A percentile compares a stretch with the other conserved stretches of the same genome.
phyloP scores from a whole-genome alignment of 2,113 vertebrate species.

The Vicugna pacos region DNA sequence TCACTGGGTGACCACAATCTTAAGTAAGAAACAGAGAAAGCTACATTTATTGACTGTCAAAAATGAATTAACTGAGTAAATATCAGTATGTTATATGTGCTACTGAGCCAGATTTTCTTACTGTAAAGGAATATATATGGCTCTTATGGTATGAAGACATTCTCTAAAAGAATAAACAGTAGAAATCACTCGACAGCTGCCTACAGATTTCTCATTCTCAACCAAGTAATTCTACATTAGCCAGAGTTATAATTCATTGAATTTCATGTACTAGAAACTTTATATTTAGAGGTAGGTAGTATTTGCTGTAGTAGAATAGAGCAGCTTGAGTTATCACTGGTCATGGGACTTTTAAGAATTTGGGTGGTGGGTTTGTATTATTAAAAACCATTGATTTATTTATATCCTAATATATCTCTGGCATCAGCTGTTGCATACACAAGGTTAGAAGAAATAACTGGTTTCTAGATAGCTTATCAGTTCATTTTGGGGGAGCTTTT shows the following conservation, averaged over 20 bases:
- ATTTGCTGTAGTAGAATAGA: not conserved
- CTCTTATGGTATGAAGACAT: not conserved
- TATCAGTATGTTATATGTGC: not conserved
- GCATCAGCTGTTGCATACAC: not conserved
- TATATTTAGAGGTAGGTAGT: not conserved
- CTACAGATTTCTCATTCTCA: not conserved
- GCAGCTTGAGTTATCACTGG: not conserved
- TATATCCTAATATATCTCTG: not conserved
- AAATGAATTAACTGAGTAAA: not conserved
- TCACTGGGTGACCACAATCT: not conserved
- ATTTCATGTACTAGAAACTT: not conserved
- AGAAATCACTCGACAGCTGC: not conserved
- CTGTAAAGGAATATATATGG: not conserved
- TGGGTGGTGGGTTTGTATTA: not conserved
- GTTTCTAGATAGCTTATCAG: not conserved
- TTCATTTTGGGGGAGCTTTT: not conserved
- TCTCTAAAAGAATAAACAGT: not conserved
- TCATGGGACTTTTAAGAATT: not conserved
- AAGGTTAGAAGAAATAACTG: not conserved
- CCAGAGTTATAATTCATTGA: not conserved
- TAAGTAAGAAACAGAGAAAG: not conserved
- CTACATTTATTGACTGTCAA: not conserved
- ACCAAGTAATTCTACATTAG: not conserved
- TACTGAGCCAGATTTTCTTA: not conserved
- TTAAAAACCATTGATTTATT: conserved; percentile 9